These are phyloP conservation scores for Sitobion miscanthi DNA, from an alignment of 1,140 invertebrate species.

Conservation along the genomic window DNA sequence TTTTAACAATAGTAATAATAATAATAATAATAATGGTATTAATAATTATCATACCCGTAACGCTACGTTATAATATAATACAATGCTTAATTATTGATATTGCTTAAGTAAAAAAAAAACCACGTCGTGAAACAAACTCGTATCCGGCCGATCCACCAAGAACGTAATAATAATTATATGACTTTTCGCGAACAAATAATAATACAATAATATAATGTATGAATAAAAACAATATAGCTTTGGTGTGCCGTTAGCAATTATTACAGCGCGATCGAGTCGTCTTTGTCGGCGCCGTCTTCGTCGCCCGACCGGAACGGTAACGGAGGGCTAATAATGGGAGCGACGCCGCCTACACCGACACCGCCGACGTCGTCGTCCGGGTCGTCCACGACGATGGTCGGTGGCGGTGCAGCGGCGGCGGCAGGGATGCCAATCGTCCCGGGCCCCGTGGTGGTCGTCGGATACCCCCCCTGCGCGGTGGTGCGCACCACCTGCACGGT, in stretches of 20 bases:
- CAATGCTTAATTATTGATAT: neutral
- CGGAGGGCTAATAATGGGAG: slow-evolving; percentile 40
- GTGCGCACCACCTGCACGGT: slow-evolving; percentile 13
- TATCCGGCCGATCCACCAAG: neutral
- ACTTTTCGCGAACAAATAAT: neutral
- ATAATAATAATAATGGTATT: neutral
- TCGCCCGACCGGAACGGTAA: neutral
- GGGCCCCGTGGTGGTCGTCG: neutral
- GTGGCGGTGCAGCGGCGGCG: neutral
- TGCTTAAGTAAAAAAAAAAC: neutral
- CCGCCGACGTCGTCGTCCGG: neutral
- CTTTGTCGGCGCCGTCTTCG: neutral
- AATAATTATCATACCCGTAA: neutral
- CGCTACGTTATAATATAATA: neutral
- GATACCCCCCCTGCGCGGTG: slow-evolving; percentile 18
- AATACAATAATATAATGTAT: neutral
- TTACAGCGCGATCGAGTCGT: slow-evolving; percentile 34
- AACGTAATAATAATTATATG: neutral
- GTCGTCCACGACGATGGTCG: slow-evolving; percentile 15
- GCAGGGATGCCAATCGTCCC: neutral
- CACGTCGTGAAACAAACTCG: neutral
- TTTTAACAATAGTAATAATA: neutral
- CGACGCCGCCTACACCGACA: neutral
- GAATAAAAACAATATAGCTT: neutral
- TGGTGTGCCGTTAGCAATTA: neutral